Conservation (phyloP, 2,888 invertebrate genomes). For the Protula sp. region DNA sequence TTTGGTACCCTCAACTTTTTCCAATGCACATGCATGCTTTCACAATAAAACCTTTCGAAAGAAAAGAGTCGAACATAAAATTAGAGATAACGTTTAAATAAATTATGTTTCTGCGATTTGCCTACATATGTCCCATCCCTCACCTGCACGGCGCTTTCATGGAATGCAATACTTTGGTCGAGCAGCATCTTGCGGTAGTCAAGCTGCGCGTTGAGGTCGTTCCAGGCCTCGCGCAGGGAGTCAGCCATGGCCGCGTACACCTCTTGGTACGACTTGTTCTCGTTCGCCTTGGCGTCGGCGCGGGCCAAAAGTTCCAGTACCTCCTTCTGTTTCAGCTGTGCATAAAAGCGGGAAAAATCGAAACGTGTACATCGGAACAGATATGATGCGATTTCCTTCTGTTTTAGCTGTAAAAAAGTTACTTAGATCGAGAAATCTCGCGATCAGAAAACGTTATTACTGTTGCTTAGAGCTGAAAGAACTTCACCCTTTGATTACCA, state of each 20-base stretch:
- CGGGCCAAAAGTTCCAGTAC: constrained; percentile 79
- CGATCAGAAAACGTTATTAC: no score
- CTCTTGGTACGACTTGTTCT: constrained; percentile 64
- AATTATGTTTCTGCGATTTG: background rate
- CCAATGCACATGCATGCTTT: no score
- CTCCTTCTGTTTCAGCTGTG: constrained; percentile 77
- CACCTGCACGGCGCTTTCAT: constrained; percentile 59
- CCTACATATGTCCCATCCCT: constrained; percentile 13
- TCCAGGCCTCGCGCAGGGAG: constrained; percentile 64
- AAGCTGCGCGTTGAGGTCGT: constrained; percentile 72
- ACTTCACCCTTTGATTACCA: no score
- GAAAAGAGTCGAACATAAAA: no score
- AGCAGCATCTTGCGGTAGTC: constrained; percentile 72
- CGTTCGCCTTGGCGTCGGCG: constrained; percentile 64
- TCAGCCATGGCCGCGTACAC: constrained; percentile 87
- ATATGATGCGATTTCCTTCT: no score
- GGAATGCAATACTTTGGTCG: constrained; percentile 73
- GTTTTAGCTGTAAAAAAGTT: no score
- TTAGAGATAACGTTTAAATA: no score
- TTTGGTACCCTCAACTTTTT: no score
- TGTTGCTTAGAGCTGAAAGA: no score
- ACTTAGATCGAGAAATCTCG: no score
- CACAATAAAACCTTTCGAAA: no score
- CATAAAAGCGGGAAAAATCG: no score
- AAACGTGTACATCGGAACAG: background rate